phyloP scores from a whole-genome alignment of 2,797 vertebrate genomes.

The Carcharodon carcharias region DNA sequence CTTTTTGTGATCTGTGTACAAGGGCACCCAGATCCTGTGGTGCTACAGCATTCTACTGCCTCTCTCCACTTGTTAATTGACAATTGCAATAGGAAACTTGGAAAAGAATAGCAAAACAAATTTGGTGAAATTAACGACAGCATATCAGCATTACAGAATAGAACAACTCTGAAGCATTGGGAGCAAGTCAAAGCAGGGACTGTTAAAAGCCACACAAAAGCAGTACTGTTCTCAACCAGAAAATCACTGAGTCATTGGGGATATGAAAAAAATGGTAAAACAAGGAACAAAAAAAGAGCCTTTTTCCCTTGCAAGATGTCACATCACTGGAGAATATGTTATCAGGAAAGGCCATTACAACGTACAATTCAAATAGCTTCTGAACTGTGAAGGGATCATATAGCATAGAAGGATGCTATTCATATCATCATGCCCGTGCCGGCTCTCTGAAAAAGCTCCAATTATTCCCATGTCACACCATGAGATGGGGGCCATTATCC shows the following conservation, averaged over 20 bases:
- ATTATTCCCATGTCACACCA: not conserved
- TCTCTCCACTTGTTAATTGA: not conserved
- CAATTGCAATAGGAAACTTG: not conserved
- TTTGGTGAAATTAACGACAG: not conserved
- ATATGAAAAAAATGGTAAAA: not conserved
- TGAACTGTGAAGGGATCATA: not conserved
- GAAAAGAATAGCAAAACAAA: not conserved
- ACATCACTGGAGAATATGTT: not conserved
- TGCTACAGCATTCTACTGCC: not conserved
- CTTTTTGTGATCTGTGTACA: not conserved
- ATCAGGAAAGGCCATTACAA: not conserved
- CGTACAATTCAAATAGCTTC: not conserved
- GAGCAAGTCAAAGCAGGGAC: not conserved
- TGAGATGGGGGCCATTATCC: no score
- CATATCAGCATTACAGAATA: not conserved
- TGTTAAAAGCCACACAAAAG: not conserved
- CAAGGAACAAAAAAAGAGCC: not conserved
- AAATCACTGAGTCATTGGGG: not conserved
- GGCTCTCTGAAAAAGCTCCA: not conserved
- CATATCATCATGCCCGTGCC: not conserved
- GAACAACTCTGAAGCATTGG: not conserved
- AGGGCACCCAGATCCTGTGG: not conserved
- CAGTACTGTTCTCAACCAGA: not conserved
- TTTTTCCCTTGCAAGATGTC: not conserved
- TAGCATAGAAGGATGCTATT: not conserved